Evolutionary conservation across 2,113 vertebrate genomes (phyloP), one percentile per base, ranked within the genome.

Genomic region (Amblyornis subalaris): DNA sequence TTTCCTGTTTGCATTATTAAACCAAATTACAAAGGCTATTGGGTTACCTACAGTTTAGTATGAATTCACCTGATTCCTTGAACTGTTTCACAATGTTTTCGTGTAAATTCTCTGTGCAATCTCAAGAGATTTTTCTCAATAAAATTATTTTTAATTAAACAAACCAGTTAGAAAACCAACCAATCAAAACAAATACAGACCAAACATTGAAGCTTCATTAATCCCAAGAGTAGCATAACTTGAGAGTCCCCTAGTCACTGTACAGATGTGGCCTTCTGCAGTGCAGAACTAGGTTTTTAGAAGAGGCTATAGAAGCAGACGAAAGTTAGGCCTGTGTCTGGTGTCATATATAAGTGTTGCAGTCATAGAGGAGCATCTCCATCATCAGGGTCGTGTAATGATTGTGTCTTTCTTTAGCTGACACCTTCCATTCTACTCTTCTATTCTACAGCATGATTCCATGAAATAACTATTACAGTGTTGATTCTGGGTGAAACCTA

Each of bases 91-190:
- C 23, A 76, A 83, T 42, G 64, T 95, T 85, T 87, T 89, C 50
- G 77, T 85, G 57, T 80, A 92, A 94, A 93, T 90, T 66, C 23
- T 36, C 35, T 45, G 35, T 86, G 75, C 31, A 33, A 29, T 75
- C 66, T 94, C 75, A 87, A 61, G 72, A 94, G 35, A 62, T 85
- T 93, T 96, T 91, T 72, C n/a, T 95, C 33, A 79, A 69, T 44
- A 88, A 94, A 97, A 93, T 44, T 5, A 28, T 77, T 95, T 94
- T 87, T 94, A 96, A 91, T 85, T 95, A 73, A 81, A 79, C 3
- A 94, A 93, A 69, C 8, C 24, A 95, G 25, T 64, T 61, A 79
- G 93, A 71, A 89, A 88, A 74, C 5, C 15, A 40, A 9, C 1
- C 10, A 54, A 83, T 26, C 2, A 50, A 50, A 50, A 42, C 22